A percentile compares a stretch with the other conserved stretches of the same genome.
Evolutionary conservation across 2,888 invertebrate genomes (phyloP).

Genomic region (Thyatira batis): DNA sequence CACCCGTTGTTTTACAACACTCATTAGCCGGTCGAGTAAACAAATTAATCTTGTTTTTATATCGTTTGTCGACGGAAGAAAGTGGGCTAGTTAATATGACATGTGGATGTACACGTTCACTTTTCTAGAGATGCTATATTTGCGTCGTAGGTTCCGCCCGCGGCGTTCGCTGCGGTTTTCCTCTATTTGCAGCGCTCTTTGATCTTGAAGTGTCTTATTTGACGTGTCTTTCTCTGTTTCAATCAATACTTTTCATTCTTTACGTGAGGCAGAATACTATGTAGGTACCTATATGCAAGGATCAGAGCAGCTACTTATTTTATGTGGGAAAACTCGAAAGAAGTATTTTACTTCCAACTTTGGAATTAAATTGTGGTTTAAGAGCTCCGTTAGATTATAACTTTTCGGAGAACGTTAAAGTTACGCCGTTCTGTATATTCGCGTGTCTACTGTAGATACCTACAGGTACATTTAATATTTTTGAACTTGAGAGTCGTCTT

Average conservation of each 20-base stretch:
- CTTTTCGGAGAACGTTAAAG: background rate
- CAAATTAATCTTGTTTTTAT: constrained; percentile 26
- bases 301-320: background rate
- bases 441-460: background rate
- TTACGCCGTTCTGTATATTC: background rate
- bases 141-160: background rate
- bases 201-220: background rate
- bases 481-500: no score
- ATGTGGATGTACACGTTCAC: background rate
- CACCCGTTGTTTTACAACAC: constrained; percentile 19
- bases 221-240: background rate
- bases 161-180: background rate
- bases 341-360: background rate
- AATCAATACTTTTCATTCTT: background rate
- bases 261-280: no score
- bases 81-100: background rate
- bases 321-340: background rate
- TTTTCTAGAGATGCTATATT: background rate
- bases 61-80: background rate
- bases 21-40: constrained; percentile 24
- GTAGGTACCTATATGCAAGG: no score
- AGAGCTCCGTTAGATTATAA: background rate
- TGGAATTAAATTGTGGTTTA: background rate
- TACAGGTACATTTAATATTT: no score
- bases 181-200: background rate